Conservation (phyloP, 2,888 invertebrate species). For the Cataglyphis cursor region DNA sequence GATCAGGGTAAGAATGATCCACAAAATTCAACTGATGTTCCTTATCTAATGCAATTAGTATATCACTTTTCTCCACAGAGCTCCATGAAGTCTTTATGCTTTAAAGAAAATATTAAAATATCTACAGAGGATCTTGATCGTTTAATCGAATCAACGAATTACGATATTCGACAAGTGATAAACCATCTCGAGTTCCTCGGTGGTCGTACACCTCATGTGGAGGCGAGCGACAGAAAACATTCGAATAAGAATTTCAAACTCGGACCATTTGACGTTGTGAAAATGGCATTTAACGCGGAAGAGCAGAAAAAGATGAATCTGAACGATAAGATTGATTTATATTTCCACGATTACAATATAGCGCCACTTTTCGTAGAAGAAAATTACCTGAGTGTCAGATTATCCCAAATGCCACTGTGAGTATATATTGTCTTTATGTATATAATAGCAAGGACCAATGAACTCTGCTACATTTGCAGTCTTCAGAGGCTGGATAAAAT, state of each 20-base stretch:
- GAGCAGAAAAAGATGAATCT: constrained; percentile 93
- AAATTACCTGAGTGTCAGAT: constrained; percentile 93
- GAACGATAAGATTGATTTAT: constrained; percentile 95
- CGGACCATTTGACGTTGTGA: constrained; percentile 97
- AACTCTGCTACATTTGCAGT: constrained; percentile 30
- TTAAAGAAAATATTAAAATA: constrained; percentile 95
- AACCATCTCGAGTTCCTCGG: constrained; percentile 95
- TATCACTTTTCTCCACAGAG: constrained; percentile 88
- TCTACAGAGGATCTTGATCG: constrained; percentile 92
- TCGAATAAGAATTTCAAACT: constrained; percentile 94
- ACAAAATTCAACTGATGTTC: constrained; percentile 18
- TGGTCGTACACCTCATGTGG: constrained; percentile 74
- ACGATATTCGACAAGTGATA: constrained; percentile 97
- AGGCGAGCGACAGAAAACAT: constrained; percentile 60
- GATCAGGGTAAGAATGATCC: constrained; percentile 90
- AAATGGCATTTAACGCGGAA: constrained; percentile 94
- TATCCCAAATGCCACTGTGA: constrained; percentile 92
- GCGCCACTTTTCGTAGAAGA: constrained; percentile 99
- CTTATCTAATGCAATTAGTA: background rate
- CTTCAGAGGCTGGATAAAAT: constrained; percentile 90
- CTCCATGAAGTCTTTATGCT: constrained; percentile 96
- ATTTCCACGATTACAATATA: constrained; percentile 98
- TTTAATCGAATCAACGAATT: constrained; percentile 95
- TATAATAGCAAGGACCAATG: background rate
- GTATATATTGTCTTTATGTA: constrained; percentile 67